A percentile compares a stretch with the other conserved stretches of the same genome.
Evolutionary conservation across 2,113 vertebrate genomes (phyloP).

Genomic region (Menura novaehollandiae): DNA sequence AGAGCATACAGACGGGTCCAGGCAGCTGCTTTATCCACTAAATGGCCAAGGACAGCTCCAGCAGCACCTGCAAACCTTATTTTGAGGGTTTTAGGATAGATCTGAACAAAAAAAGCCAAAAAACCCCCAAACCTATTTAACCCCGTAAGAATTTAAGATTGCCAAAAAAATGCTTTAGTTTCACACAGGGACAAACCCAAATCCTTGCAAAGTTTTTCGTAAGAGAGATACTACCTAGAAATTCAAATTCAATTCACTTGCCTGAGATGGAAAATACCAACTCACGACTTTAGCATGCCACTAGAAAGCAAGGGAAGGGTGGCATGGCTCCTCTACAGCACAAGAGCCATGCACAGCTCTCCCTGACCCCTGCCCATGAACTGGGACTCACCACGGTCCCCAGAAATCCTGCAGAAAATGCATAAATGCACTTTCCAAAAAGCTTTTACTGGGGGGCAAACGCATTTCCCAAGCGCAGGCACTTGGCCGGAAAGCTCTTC

Average conservation of each 20-base stretch:
- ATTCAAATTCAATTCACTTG: not conserved
- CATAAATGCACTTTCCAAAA: not conserved
- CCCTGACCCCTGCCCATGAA: fast-evolving
- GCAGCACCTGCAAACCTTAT: not conserved
- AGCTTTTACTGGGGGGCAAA: not conserved
- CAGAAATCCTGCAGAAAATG: fast-evolving
- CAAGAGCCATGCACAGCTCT: fast-evolving
- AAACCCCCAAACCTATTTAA: not conserved
- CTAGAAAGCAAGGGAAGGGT: not conserved
- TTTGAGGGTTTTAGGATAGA: not conserved
- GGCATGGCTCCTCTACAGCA: not conserved
- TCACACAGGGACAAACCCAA: not conserved
- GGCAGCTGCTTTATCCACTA: not conserved
- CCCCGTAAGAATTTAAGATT: not conserved
- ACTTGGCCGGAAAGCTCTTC: not conserved
- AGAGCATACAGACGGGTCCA: not conserved
- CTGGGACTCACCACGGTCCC: not conserved
- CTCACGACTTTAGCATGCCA: fast-evolving
- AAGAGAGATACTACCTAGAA: not conserved
- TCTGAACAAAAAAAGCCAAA: not conserved
- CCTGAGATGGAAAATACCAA: not conserved
- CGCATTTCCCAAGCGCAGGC: not conserved
- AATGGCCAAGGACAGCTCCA: not conserved
- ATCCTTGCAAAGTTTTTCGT: not conserved
- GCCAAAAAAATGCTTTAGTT: not conserved